Evolutionary conservation across 2,113 vertebrate genomes (phyloP).

Genomic region (Cathartes aura): DNA sequence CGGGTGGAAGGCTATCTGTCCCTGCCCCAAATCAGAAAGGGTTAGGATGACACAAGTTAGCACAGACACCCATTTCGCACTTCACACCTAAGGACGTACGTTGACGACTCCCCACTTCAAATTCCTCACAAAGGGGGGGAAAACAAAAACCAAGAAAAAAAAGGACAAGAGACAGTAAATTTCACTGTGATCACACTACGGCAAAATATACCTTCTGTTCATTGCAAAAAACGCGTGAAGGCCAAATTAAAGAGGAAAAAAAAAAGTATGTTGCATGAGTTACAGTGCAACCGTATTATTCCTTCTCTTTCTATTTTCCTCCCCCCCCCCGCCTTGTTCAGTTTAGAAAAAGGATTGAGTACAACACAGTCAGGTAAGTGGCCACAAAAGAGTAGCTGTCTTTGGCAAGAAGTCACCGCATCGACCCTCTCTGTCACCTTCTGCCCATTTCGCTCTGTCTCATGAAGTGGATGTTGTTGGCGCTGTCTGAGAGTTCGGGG

Average conservation of each 20-base stretch:
- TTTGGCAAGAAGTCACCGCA: slow-evolving; percentile 95
- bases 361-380: slow-evolving; percentile 87
- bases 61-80: slow-evolving; percentile 71
- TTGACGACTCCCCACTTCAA: slow-evolving; percentile 49
- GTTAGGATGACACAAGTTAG: slow-evolving; percentile 67
- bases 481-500: slow-evolving; percentile 96
- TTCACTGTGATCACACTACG: slow-evolving; percentile 83
- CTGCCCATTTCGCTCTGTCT: slow-evolving; percentile 99
- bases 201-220: slow-evolving; percentile 81
- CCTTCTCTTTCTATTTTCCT: slow-evolving; percentile 66
- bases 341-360: slow-evolving; percentile 80
- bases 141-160: not conserved
- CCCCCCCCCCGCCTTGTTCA: slow-evolving; percentile 67
- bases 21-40: slow-evolving; percentile 63
- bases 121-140: slow-evolving; percentile 58
- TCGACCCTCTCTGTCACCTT: slow-evolving; percentile 92
- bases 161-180: slow-evolving; percentile 80
- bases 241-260: slow-evolving; percentile 78
- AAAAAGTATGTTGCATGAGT: slow-evolving; percentile 83
- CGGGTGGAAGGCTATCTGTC: slow-evolving; percentile 40
- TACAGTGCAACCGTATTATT: slow-evolving; percentile 85
- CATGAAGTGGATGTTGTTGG: slow-evolving; percentile 98
- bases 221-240: slow-evolving; percentile 83
- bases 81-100: slow-evolving; percentile 61
- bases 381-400: slow-evolving; percentile 95